Conservation (phyloP, 1,140 invertebrate genomes). For the Bombus picipes region DNA sequence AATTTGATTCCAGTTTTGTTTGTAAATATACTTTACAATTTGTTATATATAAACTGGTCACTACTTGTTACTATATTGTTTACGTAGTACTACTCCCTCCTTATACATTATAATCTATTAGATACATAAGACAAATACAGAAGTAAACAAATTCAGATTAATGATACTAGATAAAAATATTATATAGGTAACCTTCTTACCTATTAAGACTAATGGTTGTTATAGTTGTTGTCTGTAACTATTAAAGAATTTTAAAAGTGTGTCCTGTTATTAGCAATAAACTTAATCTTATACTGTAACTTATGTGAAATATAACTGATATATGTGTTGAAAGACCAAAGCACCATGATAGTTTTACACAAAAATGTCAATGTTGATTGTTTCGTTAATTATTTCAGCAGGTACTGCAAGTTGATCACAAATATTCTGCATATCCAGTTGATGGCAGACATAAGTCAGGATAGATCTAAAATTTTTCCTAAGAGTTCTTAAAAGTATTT, state of each 20-base stretch:
- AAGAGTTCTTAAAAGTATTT: slow-evolving; percentile 53
- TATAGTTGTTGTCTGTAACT: slow-evolving; percentile 36
- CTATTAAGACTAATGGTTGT: slow-evolving; percentile 9
- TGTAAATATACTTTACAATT: slow-evolving; percentile 25
- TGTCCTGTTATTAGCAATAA: slow-evolving; percentile 31
- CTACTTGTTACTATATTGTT: slow-evolving; percentile 40
- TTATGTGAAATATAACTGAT: slow-evolving; percentile 51
- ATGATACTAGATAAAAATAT: slow-evolving; percentile 1
- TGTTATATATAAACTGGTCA: slow-evolving; percentile 20
- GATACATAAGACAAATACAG: not conserved
- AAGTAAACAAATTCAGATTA: slow-evolving; percentile 15
- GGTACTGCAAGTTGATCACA: slow-evolving; percentile 67
- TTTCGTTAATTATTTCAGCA: slow-evolving; percentile 61
- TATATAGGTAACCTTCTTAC: slow-evolving; percentile 14
- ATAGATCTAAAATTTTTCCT: slow-evolving; percentile 56
- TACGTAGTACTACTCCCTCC: not conserved
- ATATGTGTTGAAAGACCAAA: slow-evolving; percentile 42
- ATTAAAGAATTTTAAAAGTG: slow-evolving; percentile 25
- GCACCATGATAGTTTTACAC: slow-evolving; percentile 58
- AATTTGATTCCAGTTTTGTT: not conserved
- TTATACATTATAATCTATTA: slow-evolving; percentile 33
- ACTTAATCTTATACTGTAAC: slow-evolving; percentile 50
- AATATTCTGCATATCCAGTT: slow-evolving; percentile 55
- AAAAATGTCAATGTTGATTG: slow-evolving; percentile 57
- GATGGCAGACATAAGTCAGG: slow-evolving; percentile 55